These are phyloP conservation scores for Acanthiza pusilla DNA, from an alignment of 2,797 vertebrate species.

Conservation along the genomic window DNA sequence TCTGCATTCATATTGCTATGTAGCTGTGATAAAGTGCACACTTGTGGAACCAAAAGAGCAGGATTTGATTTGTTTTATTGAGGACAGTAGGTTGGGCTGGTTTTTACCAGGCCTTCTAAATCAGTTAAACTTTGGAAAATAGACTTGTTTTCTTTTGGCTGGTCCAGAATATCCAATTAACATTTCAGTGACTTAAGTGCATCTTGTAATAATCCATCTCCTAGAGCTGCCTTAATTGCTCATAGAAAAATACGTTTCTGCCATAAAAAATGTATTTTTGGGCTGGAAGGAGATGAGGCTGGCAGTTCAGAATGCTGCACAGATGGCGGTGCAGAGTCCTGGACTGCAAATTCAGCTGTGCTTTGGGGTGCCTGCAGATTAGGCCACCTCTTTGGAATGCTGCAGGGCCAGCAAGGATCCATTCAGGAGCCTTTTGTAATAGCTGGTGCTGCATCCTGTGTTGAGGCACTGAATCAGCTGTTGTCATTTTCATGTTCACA, in stretches of 20 bases:
- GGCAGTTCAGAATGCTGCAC: constrained; percentile 26
- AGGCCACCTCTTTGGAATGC: neutral
- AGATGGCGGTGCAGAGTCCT: constrained; percentile 6
- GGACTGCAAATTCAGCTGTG: constrained; percentile 5
- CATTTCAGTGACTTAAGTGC: neutral
- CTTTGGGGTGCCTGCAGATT: neutral
- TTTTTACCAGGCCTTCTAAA: neutral
- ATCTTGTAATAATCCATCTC: neutral
- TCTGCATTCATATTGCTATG: neutral
- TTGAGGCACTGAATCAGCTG: neutral
- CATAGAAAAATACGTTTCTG: constrained; percentile 6
- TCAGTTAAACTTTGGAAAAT: constrained; percentile 3
- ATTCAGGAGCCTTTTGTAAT: neutral
- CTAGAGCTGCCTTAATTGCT: constrained; percentile 13
- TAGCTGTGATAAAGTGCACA: neutral
- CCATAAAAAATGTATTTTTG: constrained; percentile 5
- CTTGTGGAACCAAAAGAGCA: neutral
- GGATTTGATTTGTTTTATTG: neutral
- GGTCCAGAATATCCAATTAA: constrained; percentile 8
- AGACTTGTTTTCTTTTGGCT: neutral
- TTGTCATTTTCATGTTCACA: constrained; percentile 46
- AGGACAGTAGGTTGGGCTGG: neutral
- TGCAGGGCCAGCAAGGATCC: neutral
- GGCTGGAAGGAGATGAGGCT: neutral
- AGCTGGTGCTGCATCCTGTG: neutral